Evolutionary conservation across 2,888 invertebrate species (phyloP).

Genomic region (Scaptomyza parva): DNA sequence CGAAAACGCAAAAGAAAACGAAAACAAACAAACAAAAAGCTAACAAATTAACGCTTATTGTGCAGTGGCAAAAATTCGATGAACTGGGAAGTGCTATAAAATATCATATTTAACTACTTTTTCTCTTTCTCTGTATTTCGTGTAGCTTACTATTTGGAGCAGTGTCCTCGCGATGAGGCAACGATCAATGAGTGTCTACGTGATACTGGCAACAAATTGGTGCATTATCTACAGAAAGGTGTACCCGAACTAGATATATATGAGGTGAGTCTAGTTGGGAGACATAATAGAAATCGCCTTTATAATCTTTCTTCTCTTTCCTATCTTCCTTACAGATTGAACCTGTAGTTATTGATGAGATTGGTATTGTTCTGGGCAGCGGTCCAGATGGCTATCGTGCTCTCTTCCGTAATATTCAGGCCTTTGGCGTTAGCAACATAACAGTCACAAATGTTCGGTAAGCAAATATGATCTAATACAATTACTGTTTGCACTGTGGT

Average conservation of each 20-base stretch:
- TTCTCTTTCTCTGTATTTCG: not conserved
- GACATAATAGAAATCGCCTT: not conserved
- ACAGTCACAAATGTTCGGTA: constrained; percentile 92
- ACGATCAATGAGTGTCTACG: constrained; percentile 90
- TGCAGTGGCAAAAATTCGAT: constrained; percentile 31
- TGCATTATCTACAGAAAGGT: constrained; percentile 90
- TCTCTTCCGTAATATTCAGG: constrained; percentile 91
- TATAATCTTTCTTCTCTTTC: too few relatives aligned
- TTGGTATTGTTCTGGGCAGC: constrained; percentile 91
- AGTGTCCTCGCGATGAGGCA: constrained; percentile 90
- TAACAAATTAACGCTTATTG: constrained; percentile 22
- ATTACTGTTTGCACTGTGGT: constrained; percentile 24
- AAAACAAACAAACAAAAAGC: constrained; percentile 16
- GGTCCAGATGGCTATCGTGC: constrained; percentile 94
- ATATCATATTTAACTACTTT: not conserved
- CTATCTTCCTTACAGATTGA: constrained; percentile 86
- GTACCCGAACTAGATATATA: constrained; percentile 90
- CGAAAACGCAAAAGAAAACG: constrained; percentile 7
- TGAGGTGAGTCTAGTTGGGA: constrained; percentile 85
- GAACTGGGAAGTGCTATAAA: constrained; percentile 43
- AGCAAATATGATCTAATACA: constrained; percentile 50
- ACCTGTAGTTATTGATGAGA: constrained; percentile 92
- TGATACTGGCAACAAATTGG: constrained; percentile 90
- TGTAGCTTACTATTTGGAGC: constrained; percentile 90
- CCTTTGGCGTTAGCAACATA: constrained; percentile 92